A percentile compares a stretch with the other conserved stretches of the same genome.
These are phyloP conservation scores for Eulemur rufifrons DNA, from an alignment of 2,113 vertebrate genomes.

Conservation along the genomic window DNA sequence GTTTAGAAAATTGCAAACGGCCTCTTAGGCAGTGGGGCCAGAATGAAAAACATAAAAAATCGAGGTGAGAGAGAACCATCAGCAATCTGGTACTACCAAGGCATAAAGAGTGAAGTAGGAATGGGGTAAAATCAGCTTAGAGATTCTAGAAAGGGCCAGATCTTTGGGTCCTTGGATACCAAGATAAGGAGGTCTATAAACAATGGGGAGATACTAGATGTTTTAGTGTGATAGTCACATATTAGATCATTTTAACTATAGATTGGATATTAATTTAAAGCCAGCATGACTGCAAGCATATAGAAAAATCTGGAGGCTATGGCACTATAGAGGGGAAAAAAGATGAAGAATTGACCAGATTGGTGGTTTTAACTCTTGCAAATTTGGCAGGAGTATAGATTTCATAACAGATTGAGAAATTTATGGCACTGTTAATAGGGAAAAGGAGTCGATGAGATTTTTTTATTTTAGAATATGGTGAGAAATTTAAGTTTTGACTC, in stretches of 20 bases:
- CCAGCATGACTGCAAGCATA: background rate
- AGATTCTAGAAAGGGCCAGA: background rate
- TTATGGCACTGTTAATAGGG: background rate
- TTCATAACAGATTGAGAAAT: background rate
- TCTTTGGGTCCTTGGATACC: background rate
- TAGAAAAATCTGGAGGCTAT: background rate
- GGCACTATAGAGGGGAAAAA: background rate
- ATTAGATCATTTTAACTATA: background rate
- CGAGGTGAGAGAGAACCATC: background rate
- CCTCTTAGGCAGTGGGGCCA: background rate
- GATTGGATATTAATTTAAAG: background rate
- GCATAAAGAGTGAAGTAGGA: background rate
- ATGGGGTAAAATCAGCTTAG: background rate
- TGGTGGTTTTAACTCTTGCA: background rate
- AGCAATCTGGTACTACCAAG: background rate
- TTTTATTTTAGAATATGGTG: background rate
- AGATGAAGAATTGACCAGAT: background rate
- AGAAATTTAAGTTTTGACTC: conserved; percentile 18
- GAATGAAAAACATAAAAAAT: background rate
- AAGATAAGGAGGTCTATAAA: background rate
- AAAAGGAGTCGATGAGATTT: background rate
- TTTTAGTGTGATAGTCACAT: background rate
- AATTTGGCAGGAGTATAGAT: background rate
- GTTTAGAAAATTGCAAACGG: background rate
- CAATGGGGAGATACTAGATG: background rate